phyloP scores from a whole-genome alignment of 2,113 vertebrate species.

The Platichthys flesus region DNA sequence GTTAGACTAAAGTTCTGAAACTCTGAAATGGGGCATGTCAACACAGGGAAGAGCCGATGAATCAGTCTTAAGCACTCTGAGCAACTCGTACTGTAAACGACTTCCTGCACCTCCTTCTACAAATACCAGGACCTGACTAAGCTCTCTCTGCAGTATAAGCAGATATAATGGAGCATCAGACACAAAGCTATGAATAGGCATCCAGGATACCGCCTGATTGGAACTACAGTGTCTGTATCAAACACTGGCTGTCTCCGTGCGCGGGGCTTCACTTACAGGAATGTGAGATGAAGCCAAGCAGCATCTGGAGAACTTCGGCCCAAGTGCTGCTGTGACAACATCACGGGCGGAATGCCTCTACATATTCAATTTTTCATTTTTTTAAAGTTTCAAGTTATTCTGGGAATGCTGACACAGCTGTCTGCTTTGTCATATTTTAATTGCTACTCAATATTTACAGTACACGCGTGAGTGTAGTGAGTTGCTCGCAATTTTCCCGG shows the following conservation, averaged over 20 bases:
- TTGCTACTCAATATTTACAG: background rate
- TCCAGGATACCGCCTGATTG: background rate
- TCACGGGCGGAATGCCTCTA: background rate
- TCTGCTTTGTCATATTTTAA: background rate
- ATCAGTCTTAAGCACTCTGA: background rate
- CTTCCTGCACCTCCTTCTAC: conserved; percentile 25
- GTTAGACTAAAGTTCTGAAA: conserved; percentile 20
- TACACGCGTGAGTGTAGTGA: background rate
- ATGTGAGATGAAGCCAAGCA: background rate
- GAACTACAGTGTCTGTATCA: conserved; percentile 4
- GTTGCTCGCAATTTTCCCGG: background rate
- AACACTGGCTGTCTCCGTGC: conserved; percentile 13
- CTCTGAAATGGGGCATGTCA: conserved; percentile 1
- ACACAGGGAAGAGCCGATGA: conserved; percentile 1
- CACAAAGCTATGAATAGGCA: conserved; percentile 34
- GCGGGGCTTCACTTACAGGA: background rate
- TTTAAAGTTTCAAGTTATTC: background rate
- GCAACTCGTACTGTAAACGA: conserved; percentile 32
- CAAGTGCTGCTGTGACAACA: background rate
- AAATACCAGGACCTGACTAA: conserved; percentile 3
- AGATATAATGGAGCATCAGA: conserved; percentile 14
- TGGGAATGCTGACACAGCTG: background rate
- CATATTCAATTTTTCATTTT: background rate
- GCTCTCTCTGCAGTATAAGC: background rate
- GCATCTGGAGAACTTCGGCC: conserved; percentile 39